Percentiles rank a stretch among this genome's conserved stretches.
Conservation (phyloP, 2,113 vertebrate genomes). For the Bothrops jararaca region DNA sequence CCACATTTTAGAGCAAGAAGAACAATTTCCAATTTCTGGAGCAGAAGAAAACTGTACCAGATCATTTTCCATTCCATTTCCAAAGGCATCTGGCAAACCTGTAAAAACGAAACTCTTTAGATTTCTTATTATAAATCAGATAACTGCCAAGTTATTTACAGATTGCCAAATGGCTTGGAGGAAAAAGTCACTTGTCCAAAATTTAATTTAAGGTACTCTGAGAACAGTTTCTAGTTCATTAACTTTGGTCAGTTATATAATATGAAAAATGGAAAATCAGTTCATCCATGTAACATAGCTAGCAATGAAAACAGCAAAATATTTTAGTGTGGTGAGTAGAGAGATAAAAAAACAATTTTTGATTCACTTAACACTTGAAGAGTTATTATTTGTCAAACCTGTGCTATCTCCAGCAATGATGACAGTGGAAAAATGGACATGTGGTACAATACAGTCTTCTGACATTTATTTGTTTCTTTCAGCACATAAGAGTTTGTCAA, state of each 20-base stretch:
- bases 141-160: background rate
- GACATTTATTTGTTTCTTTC: background rate
- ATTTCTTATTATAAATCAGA: background rate
- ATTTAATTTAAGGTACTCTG: background rate
- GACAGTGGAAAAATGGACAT: background rate
- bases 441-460: background rate
- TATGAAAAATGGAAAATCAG: background rate
- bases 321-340: background rate
- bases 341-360: background rate
- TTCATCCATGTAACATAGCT: background rate
- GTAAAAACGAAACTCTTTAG: background rate
- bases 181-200: background rate
- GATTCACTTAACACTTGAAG: background rate
- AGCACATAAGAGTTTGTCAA: background rate
- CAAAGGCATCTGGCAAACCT: background rate
- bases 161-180: background rate
- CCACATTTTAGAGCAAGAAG: background rate
- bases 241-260: background rate
- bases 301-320: background rate
- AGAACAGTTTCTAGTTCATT: background rate
- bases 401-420: background rate
- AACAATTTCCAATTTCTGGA: background rate
- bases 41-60: background rate
- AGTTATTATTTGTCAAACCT: background rate
- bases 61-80: background rate